Conservation (phyloP, 2,113 vertebrate genomes). For the Bubo bubo region DNA sequence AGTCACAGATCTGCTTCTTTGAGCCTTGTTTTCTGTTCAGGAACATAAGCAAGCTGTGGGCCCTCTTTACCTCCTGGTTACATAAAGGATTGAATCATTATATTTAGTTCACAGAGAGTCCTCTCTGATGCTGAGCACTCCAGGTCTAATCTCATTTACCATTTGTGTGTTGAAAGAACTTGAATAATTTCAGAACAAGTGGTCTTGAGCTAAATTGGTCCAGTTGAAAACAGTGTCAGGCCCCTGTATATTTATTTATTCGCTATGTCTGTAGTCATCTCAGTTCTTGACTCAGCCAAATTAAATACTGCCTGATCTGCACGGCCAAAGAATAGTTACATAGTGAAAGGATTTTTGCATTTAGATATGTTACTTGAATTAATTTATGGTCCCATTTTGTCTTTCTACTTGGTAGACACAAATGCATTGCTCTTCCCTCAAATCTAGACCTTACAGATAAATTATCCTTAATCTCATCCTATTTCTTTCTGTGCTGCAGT, state of each 20-base stretch:
- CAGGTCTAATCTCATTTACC: not conserved
- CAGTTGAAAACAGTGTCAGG: not conserved
- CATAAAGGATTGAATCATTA: not conserved
- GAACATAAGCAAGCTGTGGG: not conserved
- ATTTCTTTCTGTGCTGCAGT: not conserved
- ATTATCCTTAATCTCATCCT: not conserved
- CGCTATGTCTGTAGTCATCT: not conserved
- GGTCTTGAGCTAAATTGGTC: not conserved
- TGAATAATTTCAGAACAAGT: constrained; percentile 25
- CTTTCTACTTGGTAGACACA: not conserved
- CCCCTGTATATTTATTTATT: constrained; percentile 21
- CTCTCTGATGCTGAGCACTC: not conserved
- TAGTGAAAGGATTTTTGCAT: not conserved
- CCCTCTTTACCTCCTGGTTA: not conserved
- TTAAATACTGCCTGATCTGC: not conserved
- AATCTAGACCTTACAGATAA: not conserved
- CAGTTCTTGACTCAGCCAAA: not conserved
- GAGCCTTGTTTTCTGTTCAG: not conserved
- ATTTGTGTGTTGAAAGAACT: constrained; percentile 7
- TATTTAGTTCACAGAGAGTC: not conserved
- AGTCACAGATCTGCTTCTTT: not conserved
- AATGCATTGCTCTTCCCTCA: not conserved
- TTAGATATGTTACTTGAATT: not conserved
- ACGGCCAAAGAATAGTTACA: not conserved
- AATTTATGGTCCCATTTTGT: not conserved